Evolutionary conservation across 2,113 vertebrate species (phyloP), one percentile per base, ranked within the genome.

Genomic region (Erythrolamprus reginae): DNA sequence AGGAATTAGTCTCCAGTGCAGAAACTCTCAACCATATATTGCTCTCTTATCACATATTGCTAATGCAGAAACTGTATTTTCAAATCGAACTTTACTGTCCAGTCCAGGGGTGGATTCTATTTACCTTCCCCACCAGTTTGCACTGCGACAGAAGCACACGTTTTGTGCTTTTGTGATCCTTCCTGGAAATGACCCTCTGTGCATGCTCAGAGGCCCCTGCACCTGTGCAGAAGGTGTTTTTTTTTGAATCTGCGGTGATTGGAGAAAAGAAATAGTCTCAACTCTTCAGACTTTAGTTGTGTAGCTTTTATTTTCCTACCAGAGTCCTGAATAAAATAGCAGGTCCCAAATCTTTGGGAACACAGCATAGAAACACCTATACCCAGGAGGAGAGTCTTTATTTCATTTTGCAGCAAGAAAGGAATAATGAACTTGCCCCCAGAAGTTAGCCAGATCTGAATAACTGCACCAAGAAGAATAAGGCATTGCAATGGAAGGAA

Each of bases 381-480:
- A 51, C 42, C 52, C 26, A 50, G 55, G 12, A 58, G 9, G 10
- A 58, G 70, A 23, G 50, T 55, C 38, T 77, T 86, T 15, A 42
- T 84, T 93, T 91, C 45, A 89, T 88, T 53, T 90, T 47, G 77
- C n/a, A 50, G 38, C 56, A 53, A 4, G 82, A 88, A 91, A 93
- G 84, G 91, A 91, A 90, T 84, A 0, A 56, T 26, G 90, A 87
- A 90, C 15, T 83, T 93, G 2, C 28, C 92, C 0, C 0, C 7
- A 90, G 53, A 91, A 90, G 4, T 90, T 92, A 92, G 92, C 1
- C 58, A 13, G 55, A 90, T 89, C 89, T 33, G 19, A 77, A 92
- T 82, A 58, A 90, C 48, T 21, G 13, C 3, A 91, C 10, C 45
- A 88, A 1, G 7, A 3, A 89, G 83, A 90, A 83, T 51, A 92